phyloP scores from a whole-genome alignment of 1,140 invertebrate species.

The Macrotrachela quadricornifera region DNA sequence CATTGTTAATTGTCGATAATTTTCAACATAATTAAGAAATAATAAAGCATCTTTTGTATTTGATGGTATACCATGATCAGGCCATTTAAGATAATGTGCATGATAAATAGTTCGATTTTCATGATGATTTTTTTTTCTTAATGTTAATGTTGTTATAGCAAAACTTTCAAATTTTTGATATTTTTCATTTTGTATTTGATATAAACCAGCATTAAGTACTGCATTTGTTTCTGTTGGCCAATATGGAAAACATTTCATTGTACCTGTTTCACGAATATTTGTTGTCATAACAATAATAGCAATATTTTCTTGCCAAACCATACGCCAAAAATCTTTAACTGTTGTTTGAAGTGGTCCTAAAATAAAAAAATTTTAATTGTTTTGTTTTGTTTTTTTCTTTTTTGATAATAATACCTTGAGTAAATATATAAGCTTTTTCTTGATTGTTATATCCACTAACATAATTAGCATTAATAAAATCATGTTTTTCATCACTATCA shows the following conservation, averaged over 20 bases:
- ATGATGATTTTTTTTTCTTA: not conserved
- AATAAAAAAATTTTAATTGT: no score
- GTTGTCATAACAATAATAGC: constrained; percentile 82
- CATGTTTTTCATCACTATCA: constrained; percentile 49
- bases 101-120: constrained; percentile 12
- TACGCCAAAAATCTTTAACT: constrained; percentile 77
- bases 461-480: constrained; percentile 94
- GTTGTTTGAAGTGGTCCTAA: constrained; percentile 62
- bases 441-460: constrained; percentile 92
- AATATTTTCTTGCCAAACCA: constrained; percentile 81
- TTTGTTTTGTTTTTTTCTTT: no score
- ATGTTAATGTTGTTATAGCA: not conserved
- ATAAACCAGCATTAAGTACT: constrained; percentile 31
- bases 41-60: not conserved
- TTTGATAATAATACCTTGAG: constrained; percentile 41
- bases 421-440: constrained; percentile 88
- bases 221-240: constrained; percentile 54
- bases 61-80: constrained; percentile 23
- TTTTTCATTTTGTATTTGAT: constrained; percentile 25
- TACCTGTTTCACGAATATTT: constrained; percentile 55
- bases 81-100: constrained; percentile 24
- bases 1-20: not conserved
- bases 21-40: not conserved
- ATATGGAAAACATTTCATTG: constrained; percentile 78
- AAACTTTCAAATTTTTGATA: not conserved